Percentiles rank a stretch among this genome's conserved stretches.
Conservation (phyloP, 2,797 vertebrate species). For the Lithobates pipiens region DNA sequence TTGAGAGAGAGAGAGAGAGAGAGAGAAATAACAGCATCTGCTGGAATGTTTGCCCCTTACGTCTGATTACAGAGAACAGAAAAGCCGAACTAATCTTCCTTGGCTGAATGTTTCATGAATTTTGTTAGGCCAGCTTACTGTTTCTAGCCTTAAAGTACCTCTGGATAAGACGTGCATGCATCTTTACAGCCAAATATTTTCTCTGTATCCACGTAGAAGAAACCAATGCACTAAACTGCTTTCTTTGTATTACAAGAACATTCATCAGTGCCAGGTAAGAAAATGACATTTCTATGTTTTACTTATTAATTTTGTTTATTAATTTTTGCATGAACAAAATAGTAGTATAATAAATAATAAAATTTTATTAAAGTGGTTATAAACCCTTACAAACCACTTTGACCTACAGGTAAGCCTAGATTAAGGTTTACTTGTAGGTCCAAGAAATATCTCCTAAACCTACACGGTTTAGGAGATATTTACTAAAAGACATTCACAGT, state of each 20-base stretch:
- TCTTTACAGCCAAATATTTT: not conserved
- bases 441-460: too few species aligned
- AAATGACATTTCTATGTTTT: not conserved
- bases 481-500: too few species aligned
- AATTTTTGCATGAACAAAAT: too few species aligned
- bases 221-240: not conserved
- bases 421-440: too few species aligned
- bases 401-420: too few species aligned
- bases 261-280: not conserved
- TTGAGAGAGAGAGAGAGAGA: not conserved
- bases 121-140: slow-evolving; percentile 18
- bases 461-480: too few species aligned
- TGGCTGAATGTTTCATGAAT: slow-evolving; percentile 25
- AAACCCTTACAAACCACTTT: too few species aligned
- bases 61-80: slow-evolving; percentile 9
- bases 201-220: not conserved
- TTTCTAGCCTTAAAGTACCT: slow-evolving; percentile 15
- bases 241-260: not conserved
- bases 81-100: slow-evolving; percentile 27
- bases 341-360: too few species aligned
- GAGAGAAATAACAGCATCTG: not conserved
- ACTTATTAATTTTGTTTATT: too few species aligned
- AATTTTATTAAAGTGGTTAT: too few species aligned
- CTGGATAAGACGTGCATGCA: not conserved
- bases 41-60: not conserved